Evolutionary conservation across 2,797 vertebrate species (phyloP), one percentile per base, ranked within the genome.

Genomic region (Allobates femoralis): DNA sequence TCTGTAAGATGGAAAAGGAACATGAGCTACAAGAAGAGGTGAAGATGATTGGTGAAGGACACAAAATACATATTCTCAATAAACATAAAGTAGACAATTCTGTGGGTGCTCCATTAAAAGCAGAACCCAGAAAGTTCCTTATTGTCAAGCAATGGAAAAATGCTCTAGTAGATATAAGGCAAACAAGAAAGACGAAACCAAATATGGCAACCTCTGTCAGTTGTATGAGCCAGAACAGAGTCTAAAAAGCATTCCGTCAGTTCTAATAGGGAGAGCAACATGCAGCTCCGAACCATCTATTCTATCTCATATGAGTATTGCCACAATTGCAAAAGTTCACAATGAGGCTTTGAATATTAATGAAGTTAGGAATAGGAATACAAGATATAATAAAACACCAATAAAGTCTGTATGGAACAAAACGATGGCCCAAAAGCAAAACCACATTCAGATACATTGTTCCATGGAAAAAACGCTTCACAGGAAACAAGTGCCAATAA

Each of bases 151-250:
- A 55, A 71, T 15, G 28, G n/a, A 82, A 21, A 30, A 82, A 14
- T 5, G 21, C 19, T 21, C 26, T 2, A 81, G 15, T n/a, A 32
- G 19, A 51, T 51, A 66, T 5, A 83, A 46, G 23, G 28, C n/a
- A 84, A 32, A 41, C 18, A 56, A 12, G 32, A 19, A 77, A 55
- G 2, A 37, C 11, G 66, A 28, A 83, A 12, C 26, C 18, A 83
- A 32, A 15, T 74, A 46, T 30, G 69, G 11, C 37, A 62, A 21
- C 16, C 28, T 10, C 0, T 60, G 53, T 83, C 69, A 83, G 19
- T 62, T 46, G 56, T 75, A 83, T 83, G 53, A 12, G 10, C 87
- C 90, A 58, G 69, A 91, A 74, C 89, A 90, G 64, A 71, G 8
- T 3, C 14, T 55, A 2, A 89, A 83, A 86, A 75, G 46, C 4